phyloP scores from a whole-genome alignment of 1,140 invertebrate genomes.

The Drosophila malerkotliana region DNA sequence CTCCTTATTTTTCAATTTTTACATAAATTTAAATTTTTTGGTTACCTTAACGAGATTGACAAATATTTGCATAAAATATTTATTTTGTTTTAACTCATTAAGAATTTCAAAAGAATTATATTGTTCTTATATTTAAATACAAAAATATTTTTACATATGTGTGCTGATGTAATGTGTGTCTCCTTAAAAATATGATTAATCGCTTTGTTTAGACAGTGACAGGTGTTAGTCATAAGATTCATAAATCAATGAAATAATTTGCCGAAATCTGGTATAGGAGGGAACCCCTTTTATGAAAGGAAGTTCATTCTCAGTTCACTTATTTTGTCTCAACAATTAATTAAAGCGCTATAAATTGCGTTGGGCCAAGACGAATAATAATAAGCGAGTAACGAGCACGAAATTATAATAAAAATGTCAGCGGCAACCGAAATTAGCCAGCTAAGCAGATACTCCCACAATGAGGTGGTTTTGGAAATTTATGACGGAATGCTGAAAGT shows the following conservation, averaged over 20 bases:
- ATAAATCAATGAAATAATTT: slow-evolving; percentile 40
- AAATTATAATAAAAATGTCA: slow-evolving; percentile 73
- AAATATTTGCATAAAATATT: slow-evolving; percentile 1
- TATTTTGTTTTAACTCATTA: neutral
- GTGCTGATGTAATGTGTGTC: slow-evolving; percentile 29
- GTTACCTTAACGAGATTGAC: too few species aligned
- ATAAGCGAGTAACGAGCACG: slow-evolving; percentile 58
- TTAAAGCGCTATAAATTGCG: slow-evolving; percentile 64
- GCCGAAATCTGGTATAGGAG: slow-evolving; percentile 10
- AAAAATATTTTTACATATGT: slow-evolving; percentile 23
- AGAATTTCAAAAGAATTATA: slow-evolving; percentile 1
- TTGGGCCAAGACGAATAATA: slow-evolving; percentile 36
- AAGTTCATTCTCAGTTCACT: slow-evolving; percentile 34
- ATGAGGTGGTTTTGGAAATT: slow-evolving; percentile 27
- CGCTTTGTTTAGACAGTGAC: slow-evolving; percentile 17
- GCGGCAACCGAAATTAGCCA: slow-evolving; percentile 56
- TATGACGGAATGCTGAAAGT: slow-evolving; percentile 55
- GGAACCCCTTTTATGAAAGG: slow-evolving; percentile 11
- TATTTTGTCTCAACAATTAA: slow-evolving; percentile 60
- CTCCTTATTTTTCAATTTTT: neutral
- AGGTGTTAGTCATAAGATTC: slow-evolving; percentile 18
- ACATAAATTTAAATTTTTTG: neutral
- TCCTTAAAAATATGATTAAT: slow-evolving; percentile 28
- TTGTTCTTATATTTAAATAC: slow-evolving; percentile 12
- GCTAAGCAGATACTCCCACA: slow-evolving; percentile 32